Evolutionary conservation across 2,888 invertebrate species (phyloP).

Genomic region (Chrysolina americana): DNA sequence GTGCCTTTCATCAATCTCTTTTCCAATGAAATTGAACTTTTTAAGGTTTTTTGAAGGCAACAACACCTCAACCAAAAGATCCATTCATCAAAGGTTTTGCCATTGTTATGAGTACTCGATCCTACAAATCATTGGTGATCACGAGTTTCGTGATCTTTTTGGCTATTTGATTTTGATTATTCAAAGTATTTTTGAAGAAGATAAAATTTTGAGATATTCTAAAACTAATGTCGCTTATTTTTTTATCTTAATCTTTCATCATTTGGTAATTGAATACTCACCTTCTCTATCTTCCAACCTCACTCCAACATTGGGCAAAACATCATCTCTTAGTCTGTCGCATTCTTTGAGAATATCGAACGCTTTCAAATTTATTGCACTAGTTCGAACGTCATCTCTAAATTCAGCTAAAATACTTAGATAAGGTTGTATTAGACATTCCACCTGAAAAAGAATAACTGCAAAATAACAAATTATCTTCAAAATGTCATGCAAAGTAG

Average conservation of each 20-base stretch:
- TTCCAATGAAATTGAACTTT: too few species aligned
- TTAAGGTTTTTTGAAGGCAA: too few species aligned
- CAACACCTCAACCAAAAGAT: too few species aligned
- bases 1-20: too few species aligned
- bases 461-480: background rate
- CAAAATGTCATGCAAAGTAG: too few species aligned
- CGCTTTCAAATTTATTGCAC: conserved; percentile 78
- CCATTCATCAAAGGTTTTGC: too few species aligned
- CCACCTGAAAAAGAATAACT: conserved; percentile 68
- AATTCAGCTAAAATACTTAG: conserved; percentile 88
- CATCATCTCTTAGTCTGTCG: conserved; percentile 88
- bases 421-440: conserved; percentile 90
- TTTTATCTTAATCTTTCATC: too few species aligned
- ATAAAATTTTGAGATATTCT: background rate
- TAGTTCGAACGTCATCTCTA: conserved; percentile 82
- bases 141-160: too few species aligned
- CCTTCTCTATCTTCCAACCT: conserved; percentile 93
- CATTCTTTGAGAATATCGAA: conserved; percentile 85
- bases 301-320: conserved; percentile 92
- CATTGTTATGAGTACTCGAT: too few species aligned
- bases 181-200: too few species aligned
- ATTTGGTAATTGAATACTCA: conserved; percentile 48
- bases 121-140: too few species aligned
- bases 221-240: background rate
- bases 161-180: too few species aligned